Evolutionary conservation across 2,888 invertebrate genomes (phyloP), one percentile per base, ranked within the genome.

Genomic region (Rhimphoctona megacephalus): DNA sequence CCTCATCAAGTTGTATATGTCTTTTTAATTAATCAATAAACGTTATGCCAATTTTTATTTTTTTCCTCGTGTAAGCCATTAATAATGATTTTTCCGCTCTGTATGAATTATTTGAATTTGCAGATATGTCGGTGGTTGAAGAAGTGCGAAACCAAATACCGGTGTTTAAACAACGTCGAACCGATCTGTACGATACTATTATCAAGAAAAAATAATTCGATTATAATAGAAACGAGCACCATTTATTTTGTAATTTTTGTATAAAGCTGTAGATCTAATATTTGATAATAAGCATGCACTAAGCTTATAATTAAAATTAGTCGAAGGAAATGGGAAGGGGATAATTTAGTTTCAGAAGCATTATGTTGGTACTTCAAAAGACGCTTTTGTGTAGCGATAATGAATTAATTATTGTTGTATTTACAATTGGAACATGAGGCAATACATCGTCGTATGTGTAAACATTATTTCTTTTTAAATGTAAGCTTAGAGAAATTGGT

Each of bases 81-180:
- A 2, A 14, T 17, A 30, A 30, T 61, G 14, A 61, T 0, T 14
- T 30, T 61, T 19, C 14, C 4, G 5, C 5, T 25, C 25, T 61
- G 14, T 30, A 61, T 30, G 6, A 17, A 61, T 61, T 61, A 0
- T 25, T 25, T 25, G 4, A 69, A 25, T 69, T 25, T 69, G 11
- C 94, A 97, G 98, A 98, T 95, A 94, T 98, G 88, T 95, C 95
- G 4, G 94, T 96, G 82, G 96, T 98, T 64, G 96, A 97, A 69
- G 96, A 97, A 92, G 97, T 98, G 0, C 95, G 99, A 76, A 95
- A 96, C 85, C 98, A 98, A 94, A 98, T 99, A 93, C 99, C 99
- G 0, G 96, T 98, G 25, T 96, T 95, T 57, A 93, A 92, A 0
- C 98, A 98, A 94, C 95, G 96, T 74, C 96, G 98, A 33, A 92